These are phyloP conservation scores for Tenthredo notha DNA, from an alignment of 2,888 invertebrate genomes.

Conservation along the genomic window DNA sequence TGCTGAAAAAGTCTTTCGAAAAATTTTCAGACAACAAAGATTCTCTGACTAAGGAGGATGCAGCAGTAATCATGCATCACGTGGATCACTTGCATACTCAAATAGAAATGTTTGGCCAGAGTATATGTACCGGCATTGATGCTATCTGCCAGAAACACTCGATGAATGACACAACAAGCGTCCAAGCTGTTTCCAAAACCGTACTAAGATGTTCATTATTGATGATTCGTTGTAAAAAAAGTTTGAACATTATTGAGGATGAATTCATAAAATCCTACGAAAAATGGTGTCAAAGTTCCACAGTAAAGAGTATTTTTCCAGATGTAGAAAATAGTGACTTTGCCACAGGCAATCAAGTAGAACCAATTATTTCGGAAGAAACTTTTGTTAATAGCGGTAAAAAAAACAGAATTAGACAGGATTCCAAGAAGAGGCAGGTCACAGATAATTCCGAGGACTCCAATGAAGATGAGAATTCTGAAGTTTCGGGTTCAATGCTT, in stretches of 20 bases:
- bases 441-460: not conserved
- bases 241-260: conserved; percentile 57
- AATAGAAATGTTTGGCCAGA: conserved; percentile 58
- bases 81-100: conserved; percentile 50
- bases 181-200: conserved; percentile 58
- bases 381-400: not conserved
- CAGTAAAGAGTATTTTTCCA: not conserved
- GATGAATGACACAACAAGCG: conserved; percentile 56
- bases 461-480: not conserved
- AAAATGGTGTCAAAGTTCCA: conserved; percentile 59
- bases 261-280: conserved; percentile 61
- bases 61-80: conserved; percentile 30
- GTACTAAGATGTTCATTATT: conserved; percentile 59
- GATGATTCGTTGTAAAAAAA: conserved; percentile 55
- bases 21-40: conserved; percentile 54
- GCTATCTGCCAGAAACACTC: conserved; percentile 55
- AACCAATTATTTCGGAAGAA: not conserved
- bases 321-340: not conserved
- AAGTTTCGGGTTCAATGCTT: not conserved
- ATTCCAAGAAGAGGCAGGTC: not conserved
- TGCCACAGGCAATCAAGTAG: not conserved
- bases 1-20: conserved; percentile 53
- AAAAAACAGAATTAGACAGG: not conserved
- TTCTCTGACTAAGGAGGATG: conserved; percentile 54
- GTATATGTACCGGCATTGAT: not conserved